These are phyloP conservation scores for Nomada ferruginata DNA, from an alignment of 2,888 invertebrate genomes.

Conservation along the genomic window DNA sequence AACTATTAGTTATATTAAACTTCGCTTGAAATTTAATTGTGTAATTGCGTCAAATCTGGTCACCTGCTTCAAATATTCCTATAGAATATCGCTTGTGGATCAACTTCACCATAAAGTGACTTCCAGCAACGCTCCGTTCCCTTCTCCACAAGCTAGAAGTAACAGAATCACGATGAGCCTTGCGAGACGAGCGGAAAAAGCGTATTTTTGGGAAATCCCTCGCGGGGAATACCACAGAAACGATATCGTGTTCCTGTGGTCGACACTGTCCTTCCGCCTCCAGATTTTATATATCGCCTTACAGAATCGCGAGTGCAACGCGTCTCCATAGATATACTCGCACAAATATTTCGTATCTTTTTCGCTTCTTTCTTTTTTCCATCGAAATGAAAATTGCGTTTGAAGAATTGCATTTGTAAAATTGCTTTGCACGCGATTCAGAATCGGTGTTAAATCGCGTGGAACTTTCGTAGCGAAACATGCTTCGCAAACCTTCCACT, in stretches of 20 bases:
- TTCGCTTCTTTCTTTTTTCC: too few relatives aligned
- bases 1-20: neutral
- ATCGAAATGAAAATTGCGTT: neutral
- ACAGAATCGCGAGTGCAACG: slow-evolving; percentile 25
- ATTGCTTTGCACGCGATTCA: neutral
- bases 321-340: neutral
- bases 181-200: slow-evolving; percentile 6
- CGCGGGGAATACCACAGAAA: slow-evolving; percentile 10
- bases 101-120: neutral
- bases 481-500: neutral
- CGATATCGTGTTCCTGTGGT: slow-evolving; percentile 59
- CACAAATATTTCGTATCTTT: neutral
- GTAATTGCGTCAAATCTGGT: too few relatives aligned
- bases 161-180: neutral
- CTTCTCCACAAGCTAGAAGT: neutral
- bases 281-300: slow-evolving; percentile 43
- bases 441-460: neutral
- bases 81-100: neutral
- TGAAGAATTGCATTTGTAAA: neutral
- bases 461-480: neutral
- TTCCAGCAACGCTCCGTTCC: neutral
- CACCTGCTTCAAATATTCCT: neutral
- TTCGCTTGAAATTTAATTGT: too few relatives aligned
- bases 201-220: slow-evolving; percentile 28
- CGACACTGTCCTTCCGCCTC: slow-evolving; percentile 24